These are phyloP conservation scores for Platysteira castanea DNA, from an alignment of 2,113 vertebrate species.

Conservation along the genomic window DNA sequence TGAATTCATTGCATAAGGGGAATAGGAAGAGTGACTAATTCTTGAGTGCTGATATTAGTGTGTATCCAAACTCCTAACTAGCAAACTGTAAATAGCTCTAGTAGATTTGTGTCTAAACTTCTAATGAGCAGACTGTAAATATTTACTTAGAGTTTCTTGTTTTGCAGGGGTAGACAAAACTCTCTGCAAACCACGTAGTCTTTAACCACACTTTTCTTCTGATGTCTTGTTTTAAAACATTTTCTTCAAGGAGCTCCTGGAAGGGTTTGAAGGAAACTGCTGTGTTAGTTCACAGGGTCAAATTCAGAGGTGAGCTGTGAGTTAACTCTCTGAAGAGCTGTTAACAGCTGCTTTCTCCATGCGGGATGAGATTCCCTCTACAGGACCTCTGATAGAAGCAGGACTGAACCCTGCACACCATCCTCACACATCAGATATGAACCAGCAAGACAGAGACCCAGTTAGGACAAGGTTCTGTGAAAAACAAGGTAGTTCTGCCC, in stretches of 20 bases:
- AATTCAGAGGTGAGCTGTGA: neutral
- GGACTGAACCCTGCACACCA: neutral
- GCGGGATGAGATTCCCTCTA: neutral
- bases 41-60: neutral
- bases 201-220: neutral
- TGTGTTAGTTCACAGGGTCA: neutral
- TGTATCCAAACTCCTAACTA: neutral
- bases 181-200: neutral
- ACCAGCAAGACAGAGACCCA: neutral
- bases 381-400: neutral
- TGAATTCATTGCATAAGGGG: neutral
- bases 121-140: neutral
- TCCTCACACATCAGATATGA: neutral
- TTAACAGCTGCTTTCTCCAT: neutral
- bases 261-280: neutral
- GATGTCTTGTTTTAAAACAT: neutral
- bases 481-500: neutral
- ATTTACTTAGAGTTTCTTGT: conserved; percentile 29
- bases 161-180: neutral
- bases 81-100: neutral
- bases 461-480: neutral
- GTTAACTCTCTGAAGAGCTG: neutral
- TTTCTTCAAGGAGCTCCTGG: neutral
- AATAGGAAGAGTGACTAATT: conserved; percentile 40
- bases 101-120: conserved; percentile 21